These are phyloP conservation scores for Enteromius thamalakanensis DNA, from an alignment of 2,797 vertebrate genomes.

Conservation along the genomic window DNA sequence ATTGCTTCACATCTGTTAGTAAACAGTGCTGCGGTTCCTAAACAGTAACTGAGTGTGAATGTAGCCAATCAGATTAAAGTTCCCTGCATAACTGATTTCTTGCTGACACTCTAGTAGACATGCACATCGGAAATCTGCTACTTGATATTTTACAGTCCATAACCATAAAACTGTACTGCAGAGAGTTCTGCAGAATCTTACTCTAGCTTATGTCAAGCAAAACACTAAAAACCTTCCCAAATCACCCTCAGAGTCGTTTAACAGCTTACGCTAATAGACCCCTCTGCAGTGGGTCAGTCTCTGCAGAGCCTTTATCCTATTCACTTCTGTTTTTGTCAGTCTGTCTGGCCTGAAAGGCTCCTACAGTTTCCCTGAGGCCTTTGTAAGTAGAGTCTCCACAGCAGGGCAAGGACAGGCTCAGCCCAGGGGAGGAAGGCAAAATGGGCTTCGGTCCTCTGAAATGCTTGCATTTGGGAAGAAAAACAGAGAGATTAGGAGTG, in stretches of 20 bases:
- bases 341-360: conserved; percentile 23
- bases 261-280: conserved; percentile 21
- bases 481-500: conserved; percentile 9
- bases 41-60: not conserved
- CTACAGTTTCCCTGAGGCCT: not conserved
- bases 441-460: conserved; percentile 19
- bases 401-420: conserved; percentile 45
- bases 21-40: not conserved
- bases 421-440: conserved; percentile 40
- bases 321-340: conserved; percentile 27
- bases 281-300: conserved; percentile 10
- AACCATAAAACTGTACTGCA: conserved; percentile 21
- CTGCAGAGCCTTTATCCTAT: not conserved
- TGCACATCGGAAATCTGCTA: not conserved
- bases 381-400: conserved; percentile 15
- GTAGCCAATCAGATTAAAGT: not conserved
- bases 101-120: not conserved
- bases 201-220: conserved; percentile 25
- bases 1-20: not conserved
- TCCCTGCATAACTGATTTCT: not conserved
- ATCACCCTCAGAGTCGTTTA: conserved; percentile 28
- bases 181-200: conserved; percentile 1
- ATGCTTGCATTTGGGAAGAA: conserved; percentile 3
- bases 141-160: not conserved
- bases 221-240: conserved; percentile 18